Evolutionary conservation across 2,888 invertebrate genomes (phyloP), one percentile per base, ranked within the genome.

Genomic region (Laspeyria flexula): DNA sequence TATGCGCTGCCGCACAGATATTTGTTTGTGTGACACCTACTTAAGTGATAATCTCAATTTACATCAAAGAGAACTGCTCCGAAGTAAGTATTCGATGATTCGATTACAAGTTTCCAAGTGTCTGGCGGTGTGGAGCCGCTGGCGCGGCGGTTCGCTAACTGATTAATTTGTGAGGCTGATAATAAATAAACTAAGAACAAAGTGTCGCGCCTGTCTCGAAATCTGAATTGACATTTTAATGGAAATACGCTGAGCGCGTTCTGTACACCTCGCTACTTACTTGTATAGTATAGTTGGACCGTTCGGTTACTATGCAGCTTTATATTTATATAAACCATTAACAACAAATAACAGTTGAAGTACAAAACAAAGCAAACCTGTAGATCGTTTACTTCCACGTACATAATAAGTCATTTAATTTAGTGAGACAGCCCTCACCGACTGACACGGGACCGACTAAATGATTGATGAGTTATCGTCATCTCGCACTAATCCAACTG

Each of bases 151-250:
- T 11, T 5, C 11, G 4, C n/a, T 4, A n/a, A 31, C 12, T 31
- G 31, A 31, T 29, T 7, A 13, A 21, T 29, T 15, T n/a, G 12
- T 3, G 12, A 13, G 15, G 6, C n/a, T 30, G 13, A 27, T 35
- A 23, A 38, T 30, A 18, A 44, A 23, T 7, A 9, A 16, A 39
- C 1, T 37, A n/a, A 23, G 25, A 33, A 46, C 33, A 25, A 40
- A 25, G 33, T 33, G 21, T 33, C 16, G 35, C 15, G 15, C 16
- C 9, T 15, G n/a, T 33, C 30, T n/a, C 25, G 16, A 16, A 39
- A 40, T 46, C 11, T 3, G 25, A 25, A 40, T 40, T 40, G 40
- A 39, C 33, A 40, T 39, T 46, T 46, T 40, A 46, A 40, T 46
- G 34, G 31, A 39, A 39, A 45, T 38, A 11, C 30, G 30, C 23